Conservation (phyloP, 2,797 vertebrate species). For the Yasuhikotakia modesta region DNA sequence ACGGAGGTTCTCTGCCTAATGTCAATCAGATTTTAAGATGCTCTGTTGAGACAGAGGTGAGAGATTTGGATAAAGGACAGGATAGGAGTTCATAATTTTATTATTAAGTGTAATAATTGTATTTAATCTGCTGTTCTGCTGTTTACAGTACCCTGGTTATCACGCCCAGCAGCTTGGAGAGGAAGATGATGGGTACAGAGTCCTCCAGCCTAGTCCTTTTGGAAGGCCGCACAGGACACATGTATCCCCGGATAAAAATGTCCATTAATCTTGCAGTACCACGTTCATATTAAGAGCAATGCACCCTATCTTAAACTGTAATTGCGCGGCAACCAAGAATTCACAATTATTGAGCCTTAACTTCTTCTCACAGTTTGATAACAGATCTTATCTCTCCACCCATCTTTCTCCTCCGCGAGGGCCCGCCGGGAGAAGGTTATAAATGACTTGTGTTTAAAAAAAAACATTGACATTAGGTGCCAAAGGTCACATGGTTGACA, state of each 20-base stretch:
- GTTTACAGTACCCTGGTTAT: constrained; percentile 65
- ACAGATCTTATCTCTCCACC: constrained; percentile 77
- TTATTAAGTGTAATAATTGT: background rate
- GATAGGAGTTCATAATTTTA: no score
- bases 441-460: background rate
- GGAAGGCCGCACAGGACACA: constrained; percentile 79
- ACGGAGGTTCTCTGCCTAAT: constrained; percentile 84
- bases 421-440: constrained; percentile 74
- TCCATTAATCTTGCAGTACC: constrained; percentile 1
- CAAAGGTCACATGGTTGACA: background rate
- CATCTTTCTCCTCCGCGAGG: constrained; percentile 79
- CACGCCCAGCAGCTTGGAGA: constrained; percentile 78
- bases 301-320: background rate
- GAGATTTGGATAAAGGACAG: no score
- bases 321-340: background rate
- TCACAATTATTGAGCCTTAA: constrained; percentile 40
- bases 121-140: background rate
- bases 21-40: constrained; percentile 84
- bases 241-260: constrained; percentile 75
- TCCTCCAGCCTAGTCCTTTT: constrained; percentile 74
- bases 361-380: constrained; percentile 70
- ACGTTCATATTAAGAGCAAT: background rate
- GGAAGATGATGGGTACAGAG: constrained; percentile 80
- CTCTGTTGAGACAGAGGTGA: constrained; percentile 77
- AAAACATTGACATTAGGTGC: background rate